These are phyloP conservation scores for Pollenia angustigena DNA, from an alignment of 2,888 invertebrate genomes.

Conservation along the genomic window DNA sequence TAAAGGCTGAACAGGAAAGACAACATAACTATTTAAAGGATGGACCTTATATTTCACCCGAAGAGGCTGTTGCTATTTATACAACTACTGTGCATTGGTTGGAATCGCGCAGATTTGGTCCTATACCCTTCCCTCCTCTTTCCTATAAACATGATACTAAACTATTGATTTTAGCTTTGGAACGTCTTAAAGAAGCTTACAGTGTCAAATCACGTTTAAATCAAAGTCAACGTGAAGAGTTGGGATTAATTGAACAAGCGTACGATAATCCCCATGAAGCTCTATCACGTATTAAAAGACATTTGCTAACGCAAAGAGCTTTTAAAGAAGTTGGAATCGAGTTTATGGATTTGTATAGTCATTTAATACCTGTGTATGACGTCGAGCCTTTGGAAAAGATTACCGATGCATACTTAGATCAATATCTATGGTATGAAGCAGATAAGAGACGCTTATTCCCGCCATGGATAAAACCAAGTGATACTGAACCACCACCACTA, in stretches of 20 bases:
- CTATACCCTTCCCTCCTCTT: conserved; percentile 99
- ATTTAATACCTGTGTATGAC: conserved; percentile 99
- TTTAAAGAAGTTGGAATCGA: conserved; percentile 99
- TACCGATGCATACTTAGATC: conserved; percentile 99
- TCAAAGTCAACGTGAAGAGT: conserved; percentile 99
- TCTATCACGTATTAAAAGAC: conserved; percentile 99
- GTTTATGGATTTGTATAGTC: conserved; percentile 99
- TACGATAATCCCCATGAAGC: conserved; percentile 99
- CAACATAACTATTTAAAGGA: conserved; percentile 99
- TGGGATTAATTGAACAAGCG: conserved; percentile 99
- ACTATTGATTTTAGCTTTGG: conserved; percentile 97
- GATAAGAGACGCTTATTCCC: conserved; percentile 98
- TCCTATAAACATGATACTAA: conserved; percentile 99
- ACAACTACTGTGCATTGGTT: conserved; percentile 99
- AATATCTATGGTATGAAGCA: conserved; percentile 99
- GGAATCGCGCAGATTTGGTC: conserved; percentile 98
- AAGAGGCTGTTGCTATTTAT: conserved; percentile 99
- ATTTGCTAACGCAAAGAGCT: conserved; percentile 98
- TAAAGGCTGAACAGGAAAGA: conserved; percentile 99
- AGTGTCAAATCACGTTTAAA: conserved; percentile 98
- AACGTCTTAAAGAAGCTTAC: conserved; percentile 98
- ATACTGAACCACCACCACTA: conserved; percentile 97
- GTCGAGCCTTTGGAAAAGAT: conserved; percentile 99
- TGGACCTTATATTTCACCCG: conserved; percentile 99
- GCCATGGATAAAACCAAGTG: conserved; percentile 99